Evolutionary conservation across 2,113 vertebrate genomes (phyloP), one percentile per base, ranked within the genome.

Genomic region (Neogobius melanostomus): DNA sequence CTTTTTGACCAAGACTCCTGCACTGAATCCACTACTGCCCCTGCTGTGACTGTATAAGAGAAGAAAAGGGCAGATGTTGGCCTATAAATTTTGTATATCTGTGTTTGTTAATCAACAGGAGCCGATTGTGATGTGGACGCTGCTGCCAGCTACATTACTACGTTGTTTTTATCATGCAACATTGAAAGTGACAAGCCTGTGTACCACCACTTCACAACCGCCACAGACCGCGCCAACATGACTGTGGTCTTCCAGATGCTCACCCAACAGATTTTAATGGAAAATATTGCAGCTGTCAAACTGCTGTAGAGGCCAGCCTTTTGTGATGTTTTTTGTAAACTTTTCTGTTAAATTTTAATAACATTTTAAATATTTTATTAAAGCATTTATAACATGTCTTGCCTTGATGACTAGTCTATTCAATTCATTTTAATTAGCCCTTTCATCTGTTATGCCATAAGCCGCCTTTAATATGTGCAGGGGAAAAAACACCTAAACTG

Each of bases 191-290:
- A 63, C 72, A 83, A 83, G 45, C 80, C 79, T 0, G 67, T 92
- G 60, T 92, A 90, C 74, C 87, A 91, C 75, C 91, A 94, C 87
- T 92, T 86, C 84, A 92, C 91, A 79, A 93, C 86, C 0, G 93
- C 93, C 50, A 93, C 88, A 2, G 89, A 94, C 62, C 85, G 89
- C 0, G 46, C 63, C 60, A 89, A 71, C 59, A 5, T 92, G 8
- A 77, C 53, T 72, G 66, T 82, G 2, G 90, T 89, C 44, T 86
- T 94, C 64, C 84, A 91, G 74, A 81, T 91, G 52, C 75, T 84
- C 46, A 68, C 88, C 42, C 82, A 88, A 15, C 91, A 90, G 64
- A 84, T 93, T 14, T 63, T 80, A 54, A 87, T 80, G 69, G 74
- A 83, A 46, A 92, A 91, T 72, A 61, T 92, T 8, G 77, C 81